Base-by-base conservation (phyloP, 2,888 invertebrate species). In the Mayetiola destructor region DNA sequence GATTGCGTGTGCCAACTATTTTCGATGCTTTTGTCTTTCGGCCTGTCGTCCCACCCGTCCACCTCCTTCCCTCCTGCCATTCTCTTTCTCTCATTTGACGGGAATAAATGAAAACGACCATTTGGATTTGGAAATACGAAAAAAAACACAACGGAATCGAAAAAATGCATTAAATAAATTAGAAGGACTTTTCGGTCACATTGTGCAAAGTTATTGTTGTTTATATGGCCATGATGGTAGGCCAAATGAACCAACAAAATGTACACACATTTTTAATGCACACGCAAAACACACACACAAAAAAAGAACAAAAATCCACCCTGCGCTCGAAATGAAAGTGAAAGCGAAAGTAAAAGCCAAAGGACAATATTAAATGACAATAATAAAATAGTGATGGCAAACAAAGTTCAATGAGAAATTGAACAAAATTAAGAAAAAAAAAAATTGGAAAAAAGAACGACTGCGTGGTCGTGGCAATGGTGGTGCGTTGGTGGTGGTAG, bases 81-180 rank as follows among this genome's bases (percentile, higher is more conserved):
- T n/a, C n/a, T n/a, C n/a, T n/a, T n/a, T n/a, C n/a, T n/a, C n/a
- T n/a, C n/a, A n/a, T n/a, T n/a, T n/a, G n/a, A n/a, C n/a, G n/a
- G n/a, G n/a, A n/a, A n/a, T n/a, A n/a, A n/a, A n/a, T n/a, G n/a
- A 39, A 18, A 18, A 8, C n/a, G 39, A 39, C 3, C 5, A 39
- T 6, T 4, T 4, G 20, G 39, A 36, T n/a, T n/a, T 36, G 3
- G 14, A 36, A 18, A 12, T 18, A 39, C 21, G 23, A 21, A 42
- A 12, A 16, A 39, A 39, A 12, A 42, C 21, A 48, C 48, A n/a
- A 48, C 48, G 48, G n/a, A 27, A 48, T 27, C 48, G 48, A 48
- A 48, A 48, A 48, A 48, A 48, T 48, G 48, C 48, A 48, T 48
- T 48, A 48, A 48, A 48, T 48, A 48, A 48, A 48, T 48, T 48